Conservation (phyloP, 2,888 invertebrate species). For the Drosophila acutilabella region DNA sequence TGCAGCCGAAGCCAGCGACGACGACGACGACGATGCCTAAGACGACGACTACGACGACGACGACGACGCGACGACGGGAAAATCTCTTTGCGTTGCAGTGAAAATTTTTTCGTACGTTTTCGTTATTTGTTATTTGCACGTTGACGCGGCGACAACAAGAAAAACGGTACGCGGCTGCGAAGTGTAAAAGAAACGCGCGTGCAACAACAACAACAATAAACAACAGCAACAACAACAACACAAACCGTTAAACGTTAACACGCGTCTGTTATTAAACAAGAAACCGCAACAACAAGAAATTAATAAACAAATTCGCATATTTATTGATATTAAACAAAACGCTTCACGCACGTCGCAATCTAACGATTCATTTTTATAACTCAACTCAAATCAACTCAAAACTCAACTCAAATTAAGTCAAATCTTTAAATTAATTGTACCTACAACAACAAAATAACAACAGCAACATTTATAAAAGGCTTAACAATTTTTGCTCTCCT, state of each 20-base stretch:
- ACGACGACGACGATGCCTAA: constrained; percentile 30
- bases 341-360: constrained; percentile 52
- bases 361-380: constrained; percentile 35
- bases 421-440: constrained; percentile 67
- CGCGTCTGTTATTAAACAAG: constrained; percentile 45
- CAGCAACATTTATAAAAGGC: constrained; percentile 34
- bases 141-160: constrained; percentile 82
- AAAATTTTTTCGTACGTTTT: constrained; percentile 80
- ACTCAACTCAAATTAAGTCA: constrained; percentile 40
- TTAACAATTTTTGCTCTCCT: constrained; percentile 56
- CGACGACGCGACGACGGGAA: constrained; percentile 72
- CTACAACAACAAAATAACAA: constrained; percentile 53
- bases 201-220: constrained; percentile 50
- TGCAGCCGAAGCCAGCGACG: constrained; percentile 66
- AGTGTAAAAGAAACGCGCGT: constrained; percentile 59
- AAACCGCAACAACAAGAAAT: constrained; percentile 14
- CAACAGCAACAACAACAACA: constrained; percentile 29
- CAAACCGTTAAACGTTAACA: constrained; percentile 55
- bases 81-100: constrained; percentile 79
- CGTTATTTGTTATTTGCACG: constrained; percentile 84
- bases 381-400: constrained; percentile 46
- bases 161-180: constrained; percentile 64
- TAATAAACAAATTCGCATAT: constrained; percentile 36
- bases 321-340: constrained; percentile 53
- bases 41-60: constrained; percentile 51